These are phyloP conservation scores for Montipora capricornis DNA, from an alignment of 64 coral and sea anemone genomes.

Conservation along the genomic window DNA sequence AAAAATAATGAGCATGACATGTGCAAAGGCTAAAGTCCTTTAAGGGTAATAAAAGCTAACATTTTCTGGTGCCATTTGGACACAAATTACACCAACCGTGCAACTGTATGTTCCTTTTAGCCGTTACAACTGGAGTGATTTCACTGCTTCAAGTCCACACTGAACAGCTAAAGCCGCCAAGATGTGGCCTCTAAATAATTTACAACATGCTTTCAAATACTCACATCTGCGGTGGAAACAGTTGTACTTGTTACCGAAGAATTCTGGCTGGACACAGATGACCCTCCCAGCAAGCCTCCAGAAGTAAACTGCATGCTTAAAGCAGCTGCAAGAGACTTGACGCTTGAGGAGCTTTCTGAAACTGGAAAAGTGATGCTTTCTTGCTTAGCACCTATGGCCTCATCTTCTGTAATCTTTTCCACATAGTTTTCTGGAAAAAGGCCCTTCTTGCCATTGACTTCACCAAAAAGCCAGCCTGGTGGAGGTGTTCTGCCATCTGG, in stretches of 20 bases:
- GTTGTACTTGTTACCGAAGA: neutral
- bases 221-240: conserved; percentile 26
- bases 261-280: neutral
- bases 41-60: no score
- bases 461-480: conserved; percentile 91
- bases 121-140: no score
- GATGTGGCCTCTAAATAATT: neutral
- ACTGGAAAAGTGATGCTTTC: conserved; percentile 18
- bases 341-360: conserved; percentile 47
- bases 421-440: conserved; percentile 96
- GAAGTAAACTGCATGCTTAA: conserved; percentile 51
- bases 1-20: no score
- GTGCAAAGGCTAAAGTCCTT: no score
- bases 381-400: conserved; percentile 1
- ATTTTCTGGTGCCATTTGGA: no score
- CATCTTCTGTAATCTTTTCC: conserved; percentile 76
- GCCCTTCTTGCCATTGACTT: conserved; percentile 79
- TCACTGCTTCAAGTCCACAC: no score
- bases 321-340: conserved; percentile 68
- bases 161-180: no score
- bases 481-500: conserved; percentile 73
- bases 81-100: no score
- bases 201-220: neutral
- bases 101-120: no score
- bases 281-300: neutral